Conservation (phyloP, 2,888 invertebrate genomes). For the Deilephila elpenor region DNA sequence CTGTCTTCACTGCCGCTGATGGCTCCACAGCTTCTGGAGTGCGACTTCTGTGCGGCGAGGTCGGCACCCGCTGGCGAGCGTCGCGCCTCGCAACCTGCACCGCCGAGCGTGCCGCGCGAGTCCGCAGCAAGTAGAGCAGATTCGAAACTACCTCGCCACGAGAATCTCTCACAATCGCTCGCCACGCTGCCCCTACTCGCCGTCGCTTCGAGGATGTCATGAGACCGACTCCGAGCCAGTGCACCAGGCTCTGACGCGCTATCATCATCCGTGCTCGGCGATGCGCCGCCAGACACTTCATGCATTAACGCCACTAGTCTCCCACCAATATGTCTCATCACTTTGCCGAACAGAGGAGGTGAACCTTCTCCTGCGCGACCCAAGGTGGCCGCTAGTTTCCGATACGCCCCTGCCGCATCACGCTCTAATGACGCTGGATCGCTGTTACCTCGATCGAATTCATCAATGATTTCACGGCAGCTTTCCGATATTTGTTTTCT, state of each 20-base stretch:
- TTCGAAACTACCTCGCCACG: slow-evolving; percentile 96
- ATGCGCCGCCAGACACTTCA: slow-evolving; percentile 92
- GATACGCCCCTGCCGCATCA: slow-evolving; percentile 94
- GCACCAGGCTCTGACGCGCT: slow-evolving; percentile 88
- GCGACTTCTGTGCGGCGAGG: slow-evolving; percentile 90
- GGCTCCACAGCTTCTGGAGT: slow-evolving; percentile 93
- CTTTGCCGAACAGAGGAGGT: slow-evolving; percentile 94
- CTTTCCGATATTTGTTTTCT: slow-evolving; percentile 95
- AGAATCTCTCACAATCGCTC: slow-evolving; percentile 95
- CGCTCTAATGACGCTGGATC: slow-evolving; percentile 85
- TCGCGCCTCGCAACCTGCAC: slow-evolving; percentile 90
- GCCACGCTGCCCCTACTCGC: slow-evolving; percentile 87
- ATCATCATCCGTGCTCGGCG: slow-evolving; percentile 90
- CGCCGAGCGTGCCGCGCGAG: slow-evolving; percentile 90
- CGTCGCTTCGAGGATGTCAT: slow-evolving; percentile 89
- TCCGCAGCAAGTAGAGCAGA: slow-evolving; percentile 95
- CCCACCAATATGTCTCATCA: slow-evolving; percentile 96
- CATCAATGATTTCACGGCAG: slow-evolving; percentile 94
- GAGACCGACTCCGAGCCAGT: slow-evolving; percentile 91
- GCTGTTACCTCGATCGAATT: slow-evolving; percentile 90
- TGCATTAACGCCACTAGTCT: slow-evolving; percentile 95
- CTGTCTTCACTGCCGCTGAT: slow-evolving; percentile 89
- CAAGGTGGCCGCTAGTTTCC: slow-evolving; percentile 92
- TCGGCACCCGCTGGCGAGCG: slow-evolving; percentile 93
- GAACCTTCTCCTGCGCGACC: slow-evolving; percentile 90